Base-by-base conservation (phyloP, 2,888 invertebrate genomes). In the Poecilus cupreus region DNA sequence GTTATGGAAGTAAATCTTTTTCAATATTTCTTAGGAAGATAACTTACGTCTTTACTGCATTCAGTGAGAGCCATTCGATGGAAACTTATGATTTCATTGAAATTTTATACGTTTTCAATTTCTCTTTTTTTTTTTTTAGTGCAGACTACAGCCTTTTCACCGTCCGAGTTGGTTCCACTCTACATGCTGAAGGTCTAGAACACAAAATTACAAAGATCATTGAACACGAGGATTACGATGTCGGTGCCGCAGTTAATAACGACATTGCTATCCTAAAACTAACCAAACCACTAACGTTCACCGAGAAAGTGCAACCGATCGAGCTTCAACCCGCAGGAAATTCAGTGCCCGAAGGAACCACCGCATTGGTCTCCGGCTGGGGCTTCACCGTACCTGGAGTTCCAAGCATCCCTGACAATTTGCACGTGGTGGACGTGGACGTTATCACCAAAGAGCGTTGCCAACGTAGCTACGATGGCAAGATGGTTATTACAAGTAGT, bases 301-400 rank as follows among this genome's bases (percentile, higher is more conserved):
- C 10, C 26, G 2, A 1, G 3, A 20, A 24, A 32, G 43, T 39
- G 16, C 70, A 70, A 2, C 43, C 43, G 0, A 70, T 70, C 18
- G 13, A 13, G 5, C 43, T 70, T 1, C 68, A 68, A 32, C 32
- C 68, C 8, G 37, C 37, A 10, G 39, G 39, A 8, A 37, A 1
- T 37, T 13, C 26, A 4, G 70, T 70, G 20, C 3, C n/a, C 3
- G 70, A 1, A 13, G 70, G 70, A 1, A 37, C 70, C 37, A n/a
- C n/a, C 13, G 70, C 68, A n/a, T 24, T 24, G 13, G 70, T 70
- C 20, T 3, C 39, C 37, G 70, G 70, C 8, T 70, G 70, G 70
- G 70, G 70, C 11, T 39, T 43, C 13, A 39, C 43, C 39, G 16
- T 39, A 2, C 2, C 2, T 3, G 60, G 60, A 13, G 60, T 64